A percentile compares a stretch with the other conserved stretches of the same genome.
Conservation (phyloP, 2,113 vertebrate genomes). For the Rhineura floridana region DNA sequence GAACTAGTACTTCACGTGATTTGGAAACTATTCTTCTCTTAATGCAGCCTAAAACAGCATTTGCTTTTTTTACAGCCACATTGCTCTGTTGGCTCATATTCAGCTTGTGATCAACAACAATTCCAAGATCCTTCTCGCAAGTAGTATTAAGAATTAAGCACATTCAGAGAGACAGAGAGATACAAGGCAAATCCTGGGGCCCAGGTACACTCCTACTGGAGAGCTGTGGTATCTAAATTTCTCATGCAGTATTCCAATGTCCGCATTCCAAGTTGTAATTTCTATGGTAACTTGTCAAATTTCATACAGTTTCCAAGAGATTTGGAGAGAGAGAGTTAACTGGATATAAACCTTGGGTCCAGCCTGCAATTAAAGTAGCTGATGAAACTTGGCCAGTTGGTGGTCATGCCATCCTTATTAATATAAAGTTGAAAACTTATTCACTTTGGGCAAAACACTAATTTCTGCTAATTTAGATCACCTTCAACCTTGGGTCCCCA, state of each 20-base stretch:
- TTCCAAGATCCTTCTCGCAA: too few species aligned
- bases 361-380: neutral
- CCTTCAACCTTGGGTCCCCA: too few species aligned
- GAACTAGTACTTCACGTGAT: too few species aligned
- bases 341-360: neutral
- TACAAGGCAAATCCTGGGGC: too few species aligned
- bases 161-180: too few species aligned
- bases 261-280: neutral
- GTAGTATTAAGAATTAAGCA: too few species aligned
- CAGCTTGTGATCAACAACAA: too few species aligned
- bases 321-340: neutral
- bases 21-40: too few species aligned
- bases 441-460: neutral
- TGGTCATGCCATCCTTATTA: neutral
- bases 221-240: neutral
- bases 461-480: neutral
- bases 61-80: too few species aligned
- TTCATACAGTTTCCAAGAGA: neutral
- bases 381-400: neutral
- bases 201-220: too few species aligned
- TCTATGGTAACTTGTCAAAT: neutral
- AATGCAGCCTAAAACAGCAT: too few species aligned
- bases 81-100: too few species aligned
- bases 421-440: neutral
- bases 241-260: neutral